A percentile compares a stretch with the other conserved stretches of the same genome.
Evolutionary conservation across 2,797 vertebrate genomes (phyloP).

Genomic region (Ctenopoma multispine): DNA sequence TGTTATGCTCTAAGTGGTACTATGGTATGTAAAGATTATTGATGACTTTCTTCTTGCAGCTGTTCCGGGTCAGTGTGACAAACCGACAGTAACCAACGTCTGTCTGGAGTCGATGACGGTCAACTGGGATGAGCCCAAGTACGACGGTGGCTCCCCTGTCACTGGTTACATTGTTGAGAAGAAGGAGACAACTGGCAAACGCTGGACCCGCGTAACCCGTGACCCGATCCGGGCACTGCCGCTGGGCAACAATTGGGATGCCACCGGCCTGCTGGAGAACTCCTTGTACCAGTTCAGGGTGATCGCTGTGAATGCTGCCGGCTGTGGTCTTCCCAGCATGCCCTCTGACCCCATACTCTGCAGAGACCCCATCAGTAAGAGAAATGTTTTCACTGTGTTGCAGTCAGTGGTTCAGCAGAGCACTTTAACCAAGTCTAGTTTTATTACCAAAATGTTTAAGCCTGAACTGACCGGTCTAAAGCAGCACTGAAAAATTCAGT

Average conservation of each 20-base stretch:
- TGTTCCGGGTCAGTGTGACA: constrained; percentile 96
- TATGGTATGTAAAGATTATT: not conserved
- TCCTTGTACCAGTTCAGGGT: constrained; percentile 95
- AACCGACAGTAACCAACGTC: constrained; percentile 93
- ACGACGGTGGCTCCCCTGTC: constrained; percentile 94
- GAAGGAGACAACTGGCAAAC: constrained; percentile 95
- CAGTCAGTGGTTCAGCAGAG: no score
- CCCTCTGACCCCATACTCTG: constrained; percentile 93
- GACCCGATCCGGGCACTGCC: constrained; percentile 93
- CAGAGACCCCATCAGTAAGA: constrained; percentile 95
- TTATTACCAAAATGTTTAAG: not conserved
- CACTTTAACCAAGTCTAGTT: no score
- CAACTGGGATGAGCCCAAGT: constrained; percentile 97
- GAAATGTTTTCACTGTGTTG: not conserved
- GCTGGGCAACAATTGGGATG: constrained; percentile 92
- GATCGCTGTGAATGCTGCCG: constrained; percentile 93
- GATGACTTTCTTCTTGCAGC: constrained; percentile 76
- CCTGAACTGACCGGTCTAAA: no score
- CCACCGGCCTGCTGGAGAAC: constrained; percentile 91
- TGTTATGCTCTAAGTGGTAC: no score
- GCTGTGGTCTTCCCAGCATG: constrained; percentile 91
- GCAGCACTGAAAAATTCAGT: no score
- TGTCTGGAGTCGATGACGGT: constrained; percentile 94
- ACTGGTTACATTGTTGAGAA: constrained; percentile 95
- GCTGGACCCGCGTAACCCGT: constrained; percentile 93